A percentile compares a stretch with the other conserved stretches of the same genome.
phyloP scores from a whole-genome alignment of 2,797 vertebrate species.

The Sternarchorhynchus goeldii region DNA sequence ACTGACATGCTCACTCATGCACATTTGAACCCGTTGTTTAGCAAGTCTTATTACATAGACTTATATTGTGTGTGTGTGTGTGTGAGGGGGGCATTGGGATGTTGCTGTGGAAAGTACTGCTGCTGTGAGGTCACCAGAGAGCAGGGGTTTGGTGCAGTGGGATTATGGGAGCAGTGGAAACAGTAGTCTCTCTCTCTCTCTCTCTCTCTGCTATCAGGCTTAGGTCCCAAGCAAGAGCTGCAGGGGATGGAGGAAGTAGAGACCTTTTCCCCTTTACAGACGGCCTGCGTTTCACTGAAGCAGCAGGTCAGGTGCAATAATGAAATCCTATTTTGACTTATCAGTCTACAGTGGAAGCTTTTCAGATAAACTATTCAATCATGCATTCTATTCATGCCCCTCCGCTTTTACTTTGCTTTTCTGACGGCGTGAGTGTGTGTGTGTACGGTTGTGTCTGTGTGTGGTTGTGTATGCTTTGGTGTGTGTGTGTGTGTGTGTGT shows the following conservation, averaged over 20 bases:
- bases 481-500: slow-evolving; percentile 52
- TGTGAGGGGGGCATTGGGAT: slow-evolving; percentile 7
- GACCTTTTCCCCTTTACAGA: slow-evolving; percentile 9
- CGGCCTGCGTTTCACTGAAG: slow-evolving; percentile 12
- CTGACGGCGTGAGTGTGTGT: not conserved
- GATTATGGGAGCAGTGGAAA: slow-evolving; percentile 23
- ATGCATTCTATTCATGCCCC: slow-evolving; percentile 3
- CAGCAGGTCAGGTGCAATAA: slow-evolving; percentile 27
- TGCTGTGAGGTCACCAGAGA: slow-evolving; percentile 38
- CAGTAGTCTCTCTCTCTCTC: slow-evolving; percentile 19
- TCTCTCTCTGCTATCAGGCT: not conserved
- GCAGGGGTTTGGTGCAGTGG: slow-evolving; percentile 36
- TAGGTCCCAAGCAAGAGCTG: not conserved
- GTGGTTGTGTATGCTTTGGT: slow-evolving; percentile 6
- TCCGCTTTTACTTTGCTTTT: not conserved
- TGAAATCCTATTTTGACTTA: slow-evolving; percentile 27
- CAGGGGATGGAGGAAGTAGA: not conserved
- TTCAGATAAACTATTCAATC: slow-evolving; percentile 22
- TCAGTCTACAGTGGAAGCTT: slow-evolving; percentile 15
- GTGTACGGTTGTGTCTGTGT: not conserved
- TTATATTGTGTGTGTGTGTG: slow-evolving; percentile 12
- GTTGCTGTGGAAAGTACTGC: slow-evolving; percentile 31
- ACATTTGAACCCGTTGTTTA: not conserved
- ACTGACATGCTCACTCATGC: not conserved
- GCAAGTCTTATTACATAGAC: not conserved